These are phyloP conservation scores for Octonoba sinensis DNA, from an alignment of 2,888 invertebrate genomes.

Conservation along the genomic window DNA sequence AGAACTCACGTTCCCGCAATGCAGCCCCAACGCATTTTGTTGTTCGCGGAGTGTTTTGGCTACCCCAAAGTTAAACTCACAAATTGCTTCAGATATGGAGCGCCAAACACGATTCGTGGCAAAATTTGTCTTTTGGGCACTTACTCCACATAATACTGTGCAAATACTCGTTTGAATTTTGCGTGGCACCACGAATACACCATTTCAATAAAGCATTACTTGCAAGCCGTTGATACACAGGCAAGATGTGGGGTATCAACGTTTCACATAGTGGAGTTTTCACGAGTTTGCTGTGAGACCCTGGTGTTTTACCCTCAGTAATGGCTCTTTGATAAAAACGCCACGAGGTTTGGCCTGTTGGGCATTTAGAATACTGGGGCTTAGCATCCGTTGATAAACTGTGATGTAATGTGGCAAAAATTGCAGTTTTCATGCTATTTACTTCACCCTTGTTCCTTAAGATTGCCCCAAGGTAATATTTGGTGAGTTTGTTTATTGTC, in stretches of 20 bases:
- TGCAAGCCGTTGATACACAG: slow-evolving; percentile 12
- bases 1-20: too few relatives aligned
- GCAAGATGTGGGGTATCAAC: neutral
- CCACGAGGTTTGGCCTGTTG: neutral
- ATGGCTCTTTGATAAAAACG: slow-evolving; percentile 11
- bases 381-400: slow-evolving; percentile 8
- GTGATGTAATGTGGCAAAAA: slow-evolving; percentile 12
- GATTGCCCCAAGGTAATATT: slow-evolving; percentile 18
- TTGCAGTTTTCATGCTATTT: slow-evolving; percentile 5
- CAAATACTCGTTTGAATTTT: slow-evolving; percentile 20
- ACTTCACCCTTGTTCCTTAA: neutral
- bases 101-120: too few relatives aligned
- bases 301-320: slow-evolving; percentile 1
- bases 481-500: slow-evolving; percentile 21
- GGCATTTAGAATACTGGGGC: slow-evolving; percentile 7
- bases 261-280: slow-evolving; percentile 2
- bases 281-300: neutral
- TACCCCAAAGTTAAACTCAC: too few relatives aligned
- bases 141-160: slow-evolving; percentile 15
- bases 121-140: slow-evolving; percentile 13
- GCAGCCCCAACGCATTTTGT: too few relatives aligned
- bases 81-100: too few relatives aligned
- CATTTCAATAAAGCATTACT: slow-evolving; percentile 1
- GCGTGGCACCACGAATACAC: neutral
- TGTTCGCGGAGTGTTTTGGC: too few relatives aligned